Base-by-base conservation (phyloP, 2,113 vertebrate species). In the Menidia beryllina region DNA sequence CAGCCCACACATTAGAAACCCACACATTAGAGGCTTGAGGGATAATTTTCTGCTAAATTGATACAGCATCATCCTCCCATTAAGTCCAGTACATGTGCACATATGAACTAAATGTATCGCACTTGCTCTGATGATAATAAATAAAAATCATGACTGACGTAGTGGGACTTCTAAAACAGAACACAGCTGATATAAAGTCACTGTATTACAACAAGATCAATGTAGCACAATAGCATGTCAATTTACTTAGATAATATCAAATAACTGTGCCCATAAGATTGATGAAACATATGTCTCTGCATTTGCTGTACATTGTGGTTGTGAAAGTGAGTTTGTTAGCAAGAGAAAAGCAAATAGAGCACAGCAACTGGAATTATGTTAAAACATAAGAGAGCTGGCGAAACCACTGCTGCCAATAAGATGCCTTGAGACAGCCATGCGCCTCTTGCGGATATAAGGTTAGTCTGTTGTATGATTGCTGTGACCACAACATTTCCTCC, bases 361-460 rank as follows among this genome's bases (percentile, higher is more conserved):
- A 34, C 30, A 12, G 39, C 13, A 15, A 41, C 6, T 41, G 39
- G 17, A 41, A 41, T 13, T 15, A 15, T 3, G 14, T 2, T 39
- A 39, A 39, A 39, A 5, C 13, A 14, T 3, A 41, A 41, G 4
- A 15, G 8, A 30, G 8, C 4, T 30, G 8, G 8, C 8, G 38
- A n/a, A 10, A 30, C 25, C 19, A n/a, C 19, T 26, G 34, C n/a
- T 69, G 36, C 56, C 34, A 27, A 0, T 60, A 48, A 73, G 43
- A 47, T 49, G 52, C 19, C 14, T 41, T 62, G 23, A 3, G 26
- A 17, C 6, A 5, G 17, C 41, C 17, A 19, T 1, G 26, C 8
- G 56, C 80, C 58, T 73, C 70, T 47, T 78, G 71, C 10, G 58
- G 73, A 77, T 47, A 64, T 48, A 23, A 64, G 85, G 69, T 88